These are phyloP conservation scores for Poecile montanus DNA, from an alignment of 2,797 vertebrate genomes.

Conservation along the genomic window DNA sequence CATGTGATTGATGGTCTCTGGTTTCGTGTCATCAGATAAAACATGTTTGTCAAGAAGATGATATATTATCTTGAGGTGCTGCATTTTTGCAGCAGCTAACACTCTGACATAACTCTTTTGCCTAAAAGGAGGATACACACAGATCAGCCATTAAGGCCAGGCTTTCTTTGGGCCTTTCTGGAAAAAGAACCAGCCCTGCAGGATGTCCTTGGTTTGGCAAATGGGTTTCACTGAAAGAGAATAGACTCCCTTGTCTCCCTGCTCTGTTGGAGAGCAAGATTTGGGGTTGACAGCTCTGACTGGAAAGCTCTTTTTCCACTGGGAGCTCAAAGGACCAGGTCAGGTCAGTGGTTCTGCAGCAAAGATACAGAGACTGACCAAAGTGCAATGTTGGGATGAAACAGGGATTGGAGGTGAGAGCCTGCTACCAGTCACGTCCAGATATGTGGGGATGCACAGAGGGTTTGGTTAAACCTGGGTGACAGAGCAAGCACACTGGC, in stretches of 20 bases:
- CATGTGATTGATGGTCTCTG: conserved; percentile 10
- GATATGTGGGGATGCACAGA: accelerated
- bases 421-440: not conserved
- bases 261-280: not conserved
- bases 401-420: not conserved
- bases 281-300: not conserved
- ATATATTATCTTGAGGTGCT: not conserved
- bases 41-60: not conserved
- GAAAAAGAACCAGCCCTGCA: not conserved
- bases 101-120: not conserved
- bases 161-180: not conserved
- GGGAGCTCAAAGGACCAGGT: accelerated
- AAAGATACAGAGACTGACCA: not conserved
- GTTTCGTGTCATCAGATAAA: conserved; percentile 49
- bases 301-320: not conserved
- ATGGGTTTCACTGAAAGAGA: not conserved
- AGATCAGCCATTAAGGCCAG: not conserved
- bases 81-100: conserved; percentile 1
- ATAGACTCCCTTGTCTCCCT: not conserved
- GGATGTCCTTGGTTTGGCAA: not conserved
- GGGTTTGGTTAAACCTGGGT: not conserved
- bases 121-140: not conserved
- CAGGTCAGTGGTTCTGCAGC: not conserved
- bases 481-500: accelerated
- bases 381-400: not conserved